Base-by-base conservation (phyloP, 2,888 invertebrate genomes). In the Lacanobia wlatinum region DNA sequence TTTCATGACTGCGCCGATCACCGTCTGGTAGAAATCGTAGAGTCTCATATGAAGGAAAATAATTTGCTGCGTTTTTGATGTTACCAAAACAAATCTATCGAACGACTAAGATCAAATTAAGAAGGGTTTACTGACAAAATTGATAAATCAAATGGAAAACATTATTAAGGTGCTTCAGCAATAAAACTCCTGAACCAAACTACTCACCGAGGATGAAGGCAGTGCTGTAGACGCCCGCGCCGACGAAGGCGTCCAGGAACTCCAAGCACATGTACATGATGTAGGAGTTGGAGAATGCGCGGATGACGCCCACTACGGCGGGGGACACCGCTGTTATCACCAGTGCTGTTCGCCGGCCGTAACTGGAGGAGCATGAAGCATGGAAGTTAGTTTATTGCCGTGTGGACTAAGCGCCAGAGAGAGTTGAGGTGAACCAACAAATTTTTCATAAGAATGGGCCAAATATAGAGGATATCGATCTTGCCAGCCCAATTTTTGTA, bases 271-370 rank as follows among this genome's bases (percentile, higher is more conserved):
- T 58, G 84, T 94, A 95, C 73, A 92, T 89, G 38, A 82, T 40
- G 87, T 95, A 96, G 64, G 85, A 89, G 67, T 76, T 82, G 21
- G 90, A 88, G 76, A 92, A 93, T 16, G 92, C 87, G 75, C 84
- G 97, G 2, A 87, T 83, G 43, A 91, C 88, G 38, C 97, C 97
- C 82, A 96, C 93, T 59, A 97, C 85, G 21, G 96, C 96, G 23
- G 96, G 96, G 1, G 95, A 83, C 63, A 96, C 94, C 72, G 97
- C 96, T 14, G 97, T 97, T 75, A 95, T 86, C 40, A 97, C 95
- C 79, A 97, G 93, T 28, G 97, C 95, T 2, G 95, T 94, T 80
- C 97, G 96, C 63, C 97, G 95, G 5, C 98, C 97, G 91, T 97
- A 94, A 23, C 95, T 95, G 74, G 14, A 8, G 28, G 1, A 6